Evolutionary conservation across 1,140 invertebrate species (phyloP).

Genomic region (Colletes gigas): DNA sequence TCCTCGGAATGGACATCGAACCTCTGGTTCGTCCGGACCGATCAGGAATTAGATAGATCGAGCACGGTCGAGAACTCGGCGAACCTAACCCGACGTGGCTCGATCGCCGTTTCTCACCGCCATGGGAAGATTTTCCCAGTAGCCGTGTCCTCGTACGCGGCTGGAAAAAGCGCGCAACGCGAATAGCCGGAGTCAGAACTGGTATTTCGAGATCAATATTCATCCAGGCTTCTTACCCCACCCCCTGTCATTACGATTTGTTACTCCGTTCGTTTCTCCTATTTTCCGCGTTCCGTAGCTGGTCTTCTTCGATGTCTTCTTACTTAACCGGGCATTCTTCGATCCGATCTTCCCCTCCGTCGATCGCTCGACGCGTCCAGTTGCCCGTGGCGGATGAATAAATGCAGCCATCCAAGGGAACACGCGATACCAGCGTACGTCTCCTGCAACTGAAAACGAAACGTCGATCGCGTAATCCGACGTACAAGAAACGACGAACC

Average conservation of each 20-base stretch:
- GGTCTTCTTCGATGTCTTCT: constrained; percentile 23
- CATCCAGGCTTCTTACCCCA: constrained; percentile 35
- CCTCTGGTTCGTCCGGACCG: not conserved
- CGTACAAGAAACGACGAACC: too few species aligned
- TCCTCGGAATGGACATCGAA: constrained; percentile 8
- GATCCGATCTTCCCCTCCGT: not conserved
- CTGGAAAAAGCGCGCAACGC: constrained; percentile 44
- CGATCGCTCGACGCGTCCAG: constrained; percentile 6
- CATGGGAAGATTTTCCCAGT: constrained; percentile 32
- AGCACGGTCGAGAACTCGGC: not conserved
- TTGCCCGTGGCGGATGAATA: not conserved
- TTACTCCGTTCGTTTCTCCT: constrained; percentile 24
- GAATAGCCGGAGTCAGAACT: constrained; percentile 33
- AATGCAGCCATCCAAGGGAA: not conserved
- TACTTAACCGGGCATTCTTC: constrained; percentile 26
- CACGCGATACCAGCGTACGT: too few species aligned
- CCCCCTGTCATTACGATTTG: constrained; percentile 39
- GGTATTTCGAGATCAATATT: constrained; percentile 48
- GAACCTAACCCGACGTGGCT: not conserved
- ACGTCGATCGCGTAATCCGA: too few species aligned
- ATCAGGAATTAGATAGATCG: constrained; percentile 36
- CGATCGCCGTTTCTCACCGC: constrained; percentile 8
- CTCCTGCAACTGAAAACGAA: not conserved
- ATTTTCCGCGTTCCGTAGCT: constrained; percentile 46
- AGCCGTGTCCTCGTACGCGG: constrained; percentile 10